Conservation (phyloP, 2,113 vertebrate species). For the Oreochromis aureus region DNA sequence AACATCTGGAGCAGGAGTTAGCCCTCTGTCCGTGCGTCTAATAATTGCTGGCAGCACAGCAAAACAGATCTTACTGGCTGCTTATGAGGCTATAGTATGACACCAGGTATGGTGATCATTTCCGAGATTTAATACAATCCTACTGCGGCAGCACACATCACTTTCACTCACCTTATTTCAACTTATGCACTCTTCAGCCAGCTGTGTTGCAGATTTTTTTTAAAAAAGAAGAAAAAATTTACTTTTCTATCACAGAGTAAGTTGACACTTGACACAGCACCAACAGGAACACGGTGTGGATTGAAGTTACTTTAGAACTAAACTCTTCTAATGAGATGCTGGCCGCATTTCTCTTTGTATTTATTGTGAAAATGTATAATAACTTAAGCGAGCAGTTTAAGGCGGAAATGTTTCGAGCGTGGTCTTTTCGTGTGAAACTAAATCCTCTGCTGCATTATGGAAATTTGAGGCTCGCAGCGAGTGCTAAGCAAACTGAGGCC, state of each 20-base stretch:
- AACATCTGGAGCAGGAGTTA: conserved; percentile 68
- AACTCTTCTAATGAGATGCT: conserved; percentile 33
- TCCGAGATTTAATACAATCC: background rate
- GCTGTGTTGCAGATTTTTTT: background rate
- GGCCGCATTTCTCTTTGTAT: conserved; percentile 57
- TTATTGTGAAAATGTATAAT: conserved; percentile 71
- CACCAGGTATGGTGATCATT: background rate
- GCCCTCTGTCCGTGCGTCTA: conserved; percentile 31
- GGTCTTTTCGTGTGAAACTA: conserved; percentile 60
- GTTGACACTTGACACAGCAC: background rate
- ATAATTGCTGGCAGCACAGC: conserved; percentile 49
- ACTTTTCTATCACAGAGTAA: background rate
- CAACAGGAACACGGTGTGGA: background rate
- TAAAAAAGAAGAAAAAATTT: background rate
- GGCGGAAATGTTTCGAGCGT: conserved; percentile 64
- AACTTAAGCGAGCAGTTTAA: conserved; percentile 63
- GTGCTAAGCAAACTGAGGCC: conserved; percentile 68
- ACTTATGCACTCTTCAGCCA: background rate
- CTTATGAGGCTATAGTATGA: background rate
- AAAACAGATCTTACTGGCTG: background rate
- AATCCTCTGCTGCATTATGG: conserved; percentile 63
- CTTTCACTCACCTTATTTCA: conserved; percentile 17
- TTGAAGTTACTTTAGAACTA: conserved; percentile 26
- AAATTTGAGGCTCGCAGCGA: conserved; percentile 59
- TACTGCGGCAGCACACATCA: background rate